Evolutionary conservation across 2,888 invertebrate genomes (phyloP).

Genomic region (Drosophila borborema): DNA sequence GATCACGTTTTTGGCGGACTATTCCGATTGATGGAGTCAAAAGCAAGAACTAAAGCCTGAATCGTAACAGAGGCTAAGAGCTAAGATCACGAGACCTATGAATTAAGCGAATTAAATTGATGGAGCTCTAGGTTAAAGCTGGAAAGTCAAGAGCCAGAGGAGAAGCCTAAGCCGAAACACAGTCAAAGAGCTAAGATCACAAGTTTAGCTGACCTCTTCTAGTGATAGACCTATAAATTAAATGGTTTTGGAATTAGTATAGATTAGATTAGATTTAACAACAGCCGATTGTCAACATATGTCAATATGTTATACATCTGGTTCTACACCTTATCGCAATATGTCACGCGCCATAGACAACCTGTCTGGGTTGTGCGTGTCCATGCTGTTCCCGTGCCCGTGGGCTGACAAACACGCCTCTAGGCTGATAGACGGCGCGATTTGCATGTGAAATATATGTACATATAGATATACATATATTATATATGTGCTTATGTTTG

Average conservation of each 20-base stretch:
- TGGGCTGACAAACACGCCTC: constrained; percentile 17
- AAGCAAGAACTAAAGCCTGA: no score
- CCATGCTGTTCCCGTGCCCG: constrained; percentile 7
- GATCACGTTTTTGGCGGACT: no score
- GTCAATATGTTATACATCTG: constrained; percentile 1
- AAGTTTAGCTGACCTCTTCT: not conserved
- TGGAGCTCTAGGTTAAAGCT: no score
- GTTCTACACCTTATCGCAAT: not conserved
- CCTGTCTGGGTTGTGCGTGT: constrained; percentile 14
- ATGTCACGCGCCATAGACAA: constrained; percentile 21
- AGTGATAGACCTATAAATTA: not conserved
- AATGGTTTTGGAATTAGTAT: not conserved
- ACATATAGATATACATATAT: no score
- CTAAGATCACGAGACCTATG: not conserved
- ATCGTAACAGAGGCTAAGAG: no score
- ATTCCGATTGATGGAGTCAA: no score
- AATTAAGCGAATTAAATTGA: not conserved
- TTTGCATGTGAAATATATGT: constrained; percentile 12
- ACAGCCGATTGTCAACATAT: constrained; percentile 9
- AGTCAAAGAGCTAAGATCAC: not conserved
- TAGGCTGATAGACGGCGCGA: constrained; percentile 19
- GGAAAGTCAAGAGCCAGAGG: no score
- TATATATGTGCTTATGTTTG: constrained; percentile 21
- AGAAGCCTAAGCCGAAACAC: no score
- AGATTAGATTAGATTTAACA: constrained; percentile 13